Evolutionary conservation across 1,140 invertebrate genomes (phyloP).

Genomic region (Sipha flava): DNA sequence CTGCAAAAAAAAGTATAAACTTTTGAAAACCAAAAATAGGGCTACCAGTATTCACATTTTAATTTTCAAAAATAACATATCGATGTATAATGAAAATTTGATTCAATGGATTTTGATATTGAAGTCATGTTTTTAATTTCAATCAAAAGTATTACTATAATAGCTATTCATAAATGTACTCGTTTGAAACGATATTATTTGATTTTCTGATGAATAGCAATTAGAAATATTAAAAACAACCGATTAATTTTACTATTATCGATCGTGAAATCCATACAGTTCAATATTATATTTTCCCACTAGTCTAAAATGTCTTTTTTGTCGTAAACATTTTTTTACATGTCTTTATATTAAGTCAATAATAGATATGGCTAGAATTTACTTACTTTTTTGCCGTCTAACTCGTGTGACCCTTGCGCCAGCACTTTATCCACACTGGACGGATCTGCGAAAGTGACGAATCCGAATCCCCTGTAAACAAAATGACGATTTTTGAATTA

Average conservation of each 20-base stretch:
- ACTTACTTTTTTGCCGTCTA: constrained; percentile 90
- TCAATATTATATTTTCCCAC: neutral
- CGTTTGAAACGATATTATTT: neutral
- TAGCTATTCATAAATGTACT: neutral
- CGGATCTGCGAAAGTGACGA: constrained; percentile 90
- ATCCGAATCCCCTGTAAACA: constrained; percentile 91
- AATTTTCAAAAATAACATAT: neutral
- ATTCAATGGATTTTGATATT: neutral
- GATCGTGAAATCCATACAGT: neutral
- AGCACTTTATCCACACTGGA: constrained; percentile 90
- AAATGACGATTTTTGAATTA: constrained; percentile 39
- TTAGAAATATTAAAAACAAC: neutral
- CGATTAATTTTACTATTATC: neutral
- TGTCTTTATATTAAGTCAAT: neutral
- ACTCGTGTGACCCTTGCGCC: constrained; percentile 84
- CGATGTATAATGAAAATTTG: neutral
- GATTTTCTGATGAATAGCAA: neutral
- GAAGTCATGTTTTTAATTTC: neutral
- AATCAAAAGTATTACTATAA: neutral
- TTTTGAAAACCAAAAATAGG: neutral
- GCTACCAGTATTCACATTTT: neutral
- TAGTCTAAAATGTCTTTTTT: too few relatives aligned
- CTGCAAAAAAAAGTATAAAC: neutral
- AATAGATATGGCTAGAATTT: neutral
- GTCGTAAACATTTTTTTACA: neutral